Percentiles rank a stretch among this genome's conserved stretches.
phyloP scores from a whole-genome alignment of 2,888 invertebrate species.

The Amblyjoppa proteus region DNA sequence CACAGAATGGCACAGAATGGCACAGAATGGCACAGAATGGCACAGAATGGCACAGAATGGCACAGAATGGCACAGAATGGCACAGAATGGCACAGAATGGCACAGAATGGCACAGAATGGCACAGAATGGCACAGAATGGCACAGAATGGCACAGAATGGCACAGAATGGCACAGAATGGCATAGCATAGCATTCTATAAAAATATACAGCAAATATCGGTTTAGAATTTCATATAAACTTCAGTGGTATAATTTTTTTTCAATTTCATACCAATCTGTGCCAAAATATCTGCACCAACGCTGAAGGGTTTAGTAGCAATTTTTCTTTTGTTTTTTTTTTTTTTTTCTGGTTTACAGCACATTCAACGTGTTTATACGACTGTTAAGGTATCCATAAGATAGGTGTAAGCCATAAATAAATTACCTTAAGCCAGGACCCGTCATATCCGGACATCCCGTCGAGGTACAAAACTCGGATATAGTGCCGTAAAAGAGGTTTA shows the following conservation, averaged over 20 bases:
- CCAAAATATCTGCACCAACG: not conserved
- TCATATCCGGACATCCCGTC: constrained; percentile 98
- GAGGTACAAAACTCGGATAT: constrained; percentile 99
- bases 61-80: too few relatives aligned
- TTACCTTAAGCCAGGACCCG: constrained; percentile 97
- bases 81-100: too few relatives aligned
- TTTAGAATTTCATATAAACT: constrained; percentile 11
- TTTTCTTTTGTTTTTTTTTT: not conserved
- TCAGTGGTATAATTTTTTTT: not conserved
- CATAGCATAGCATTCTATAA: too few relatives aligned
- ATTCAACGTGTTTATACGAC: not conserved
- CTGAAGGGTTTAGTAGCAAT: not conserved
- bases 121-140: too few relatives aligned
- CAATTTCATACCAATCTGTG: not conserved
- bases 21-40: too few relatives aligned
- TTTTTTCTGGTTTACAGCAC: not conserved
- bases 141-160: too few relatives aligned
- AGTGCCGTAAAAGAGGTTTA: constrained; percentile 99
- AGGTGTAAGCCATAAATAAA: constrained; percentile 67
- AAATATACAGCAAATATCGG: too few relatives aligned
- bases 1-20: too few relatives aligned
- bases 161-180: too few relatives aligned
- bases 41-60: too few relatives aligned
- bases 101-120: too few relatives aligned
- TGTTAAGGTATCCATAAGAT: not conserved